Conservation (phyloP, 2,797 vertebrate species). For the Limnodromus scolopaceus region DNA sequence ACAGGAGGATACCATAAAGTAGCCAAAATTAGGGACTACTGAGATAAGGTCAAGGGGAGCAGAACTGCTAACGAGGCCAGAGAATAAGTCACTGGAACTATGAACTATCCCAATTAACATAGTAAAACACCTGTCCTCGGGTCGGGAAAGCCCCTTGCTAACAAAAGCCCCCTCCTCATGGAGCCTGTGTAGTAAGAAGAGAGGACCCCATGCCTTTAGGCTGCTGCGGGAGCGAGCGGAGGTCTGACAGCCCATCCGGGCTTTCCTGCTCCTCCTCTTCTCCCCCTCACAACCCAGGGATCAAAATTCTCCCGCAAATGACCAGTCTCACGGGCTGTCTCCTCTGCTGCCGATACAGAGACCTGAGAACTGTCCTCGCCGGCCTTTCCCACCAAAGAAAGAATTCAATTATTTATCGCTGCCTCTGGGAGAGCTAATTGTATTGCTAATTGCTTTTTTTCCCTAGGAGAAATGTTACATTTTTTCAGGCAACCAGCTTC, state of each 20-base stretch:
- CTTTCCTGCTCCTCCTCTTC: constrained; percentile 58
- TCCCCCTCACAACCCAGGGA: constrained; percentile 38
- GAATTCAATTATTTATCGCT: constrained; percentile 64
- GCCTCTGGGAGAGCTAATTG: constrained; percentile 70
- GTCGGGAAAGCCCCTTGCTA: background rate
- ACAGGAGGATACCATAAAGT: background rate
- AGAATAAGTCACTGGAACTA: background rate
- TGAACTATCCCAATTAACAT: background rate
- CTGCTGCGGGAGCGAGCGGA: background rate
- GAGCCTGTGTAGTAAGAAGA: background rate
- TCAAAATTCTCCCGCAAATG: constrained; percentile 62
- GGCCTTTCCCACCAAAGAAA: constrained; percentile 45
- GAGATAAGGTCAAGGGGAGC: background rate
- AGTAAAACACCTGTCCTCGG: no score
- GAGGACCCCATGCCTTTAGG: background rate
- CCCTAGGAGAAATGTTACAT: background rate
- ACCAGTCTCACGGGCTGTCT: constrained; percentile 72
- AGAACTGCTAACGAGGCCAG: background rate
- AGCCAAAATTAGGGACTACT: background rate
- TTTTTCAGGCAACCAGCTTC: background rate
- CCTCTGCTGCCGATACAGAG: constrained; percentile 65
- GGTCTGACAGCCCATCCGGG: constrained; percentile 24
- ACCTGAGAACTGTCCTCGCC: constrained; percentile 49
- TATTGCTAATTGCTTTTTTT: constrained; percentile 72
- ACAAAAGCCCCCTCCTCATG: background rate